phyloP scores from a whole-genome alignment of 2,797 vertebrate species.

The Poecilia wingei region DNA sequence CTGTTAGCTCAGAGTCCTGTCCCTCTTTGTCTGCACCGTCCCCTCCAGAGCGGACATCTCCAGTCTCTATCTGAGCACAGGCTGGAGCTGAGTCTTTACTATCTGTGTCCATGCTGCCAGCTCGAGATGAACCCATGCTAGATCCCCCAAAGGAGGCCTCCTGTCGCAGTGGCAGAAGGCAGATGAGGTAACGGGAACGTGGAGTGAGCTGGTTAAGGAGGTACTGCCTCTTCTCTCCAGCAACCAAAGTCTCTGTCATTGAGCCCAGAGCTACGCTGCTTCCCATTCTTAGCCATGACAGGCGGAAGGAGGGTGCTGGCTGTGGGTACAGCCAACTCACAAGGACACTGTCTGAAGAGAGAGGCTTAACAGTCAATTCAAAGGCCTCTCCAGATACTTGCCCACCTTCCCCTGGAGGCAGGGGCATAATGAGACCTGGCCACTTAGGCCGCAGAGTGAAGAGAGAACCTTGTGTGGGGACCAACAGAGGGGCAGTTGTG shows the following conservation, averaged over 20 bases:
- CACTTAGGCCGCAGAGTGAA: constrained; percentile 88
- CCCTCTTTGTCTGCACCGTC: constrained; percentile 73
- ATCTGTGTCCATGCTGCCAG: constrained; percentile 74
- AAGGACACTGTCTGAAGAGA: constrained; percentile 89
- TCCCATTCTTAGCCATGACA: constrained; percentile 91
- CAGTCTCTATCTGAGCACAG: constrained; percentile 92
- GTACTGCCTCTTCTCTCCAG: constrained; percentile 91
- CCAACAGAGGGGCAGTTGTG: constrained; percentile 68
- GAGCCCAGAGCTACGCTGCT: constrained; percentile 90
- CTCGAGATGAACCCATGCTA: constrained; percentile 63
- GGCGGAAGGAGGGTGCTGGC: constrained; percentile 87
- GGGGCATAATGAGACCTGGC: constrained; percentile 85
- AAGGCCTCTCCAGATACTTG: constrained; percentile 82
- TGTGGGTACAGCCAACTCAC: constrained; percentile 88
- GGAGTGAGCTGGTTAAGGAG: constrained; percentile 91
- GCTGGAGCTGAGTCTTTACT: constrained; percentile 84
- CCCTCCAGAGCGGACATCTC: constrained; percentile 71
- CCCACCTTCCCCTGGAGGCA: constrained; percentile 80
- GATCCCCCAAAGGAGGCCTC: constrained; percentile 62
- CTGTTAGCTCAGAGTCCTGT: constrained; percentile 80
- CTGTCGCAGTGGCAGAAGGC: constrained; percentile 86
- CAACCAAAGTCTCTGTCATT: constrained; percentile 93
- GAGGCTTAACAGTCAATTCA: constrained; percentile 88
- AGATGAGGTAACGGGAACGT: constrained; percentile 92
- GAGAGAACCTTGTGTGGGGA: constrained; percentile 88